phyloP scores from a whole-genome alignment of 2,113 vertebrate genomes.

The Cervus canadensis region DNA sequence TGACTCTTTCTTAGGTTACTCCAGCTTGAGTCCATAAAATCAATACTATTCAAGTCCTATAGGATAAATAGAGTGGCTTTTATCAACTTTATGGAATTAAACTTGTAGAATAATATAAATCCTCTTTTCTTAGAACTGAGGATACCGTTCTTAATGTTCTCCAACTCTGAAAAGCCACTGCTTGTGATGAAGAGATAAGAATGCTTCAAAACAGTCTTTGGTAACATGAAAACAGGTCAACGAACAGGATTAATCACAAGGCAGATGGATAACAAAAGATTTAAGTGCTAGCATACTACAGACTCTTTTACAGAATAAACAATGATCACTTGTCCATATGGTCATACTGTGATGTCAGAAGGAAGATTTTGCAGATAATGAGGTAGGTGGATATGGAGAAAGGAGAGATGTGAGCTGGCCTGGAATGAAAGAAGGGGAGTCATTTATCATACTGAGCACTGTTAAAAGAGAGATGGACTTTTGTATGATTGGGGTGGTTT shows the following conservation, averaged over 20 bases:
- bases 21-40: not conserved
- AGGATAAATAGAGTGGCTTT: not conserved
- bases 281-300: not conserved
- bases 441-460: not conserved
- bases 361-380: not conserved
- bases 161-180: not conserved
- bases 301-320: not conserved
- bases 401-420: not conserved
- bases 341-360: not conserved
- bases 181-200: not conserved
- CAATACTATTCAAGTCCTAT: not conserved
- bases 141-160: not conserved
- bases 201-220: slow-evolving; percentile 12
- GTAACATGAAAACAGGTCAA: slow-evolving; percentile 4
- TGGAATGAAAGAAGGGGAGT: not conserved
- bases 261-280: not conserved
- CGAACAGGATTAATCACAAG: not conserved
- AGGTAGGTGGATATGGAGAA: not conserved
- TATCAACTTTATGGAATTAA: not conserved
- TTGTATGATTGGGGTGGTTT: not conserved
- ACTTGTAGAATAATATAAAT: not conserved
- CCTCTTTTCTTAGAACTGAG: not conserved
- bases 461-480: not conserved
- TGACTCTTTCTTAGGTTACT: not conserved
- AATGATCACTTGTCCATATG: not conserved